A percentile compares a stretch with the other conserved stretches of the same genome.
These are phyloP conservation scores for Diplolepis rosae DNA, from an alignment of 2,888 invertebrate species.

Conservation along the genomic window DNA sequence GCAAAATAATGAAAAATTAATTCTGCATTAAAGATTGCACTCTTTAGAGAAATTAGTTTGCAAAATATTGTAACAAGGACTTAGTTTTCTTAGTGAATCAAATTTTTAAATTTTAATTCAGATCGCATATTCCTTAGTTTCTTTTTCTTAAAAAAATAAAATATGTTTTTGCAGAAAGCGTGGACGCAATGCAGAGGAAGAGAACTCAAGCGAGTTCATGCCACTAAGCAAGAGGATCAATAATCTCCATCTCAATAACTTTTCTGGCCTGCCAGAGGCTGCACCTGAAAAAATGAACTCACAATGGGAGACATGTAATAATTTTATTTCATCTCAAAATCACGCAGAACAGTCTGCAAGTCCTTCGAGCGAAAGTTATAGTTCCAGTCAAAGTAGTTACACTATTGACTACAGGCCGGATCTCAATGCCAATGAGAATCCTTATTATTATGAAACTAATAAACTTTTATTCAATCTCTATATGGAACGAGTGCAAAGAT, in stretches of 20 bases:
- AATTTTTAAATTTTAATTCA: no score
- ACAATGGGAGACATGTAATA: conserved; percentile 63
- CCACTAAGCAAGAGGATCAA: conserved; percentile 93
- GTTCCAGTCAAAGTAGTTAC: conserved; percentile 65
- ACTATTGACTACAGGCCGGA: conserved; percentile 82
- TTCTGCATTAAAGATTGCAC: no score
- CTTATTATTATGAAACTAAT: conserved; percentile 89
- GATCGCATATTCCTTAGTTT: no score
- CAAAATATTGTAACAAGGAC: no score
- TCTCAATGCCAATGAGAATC: conserved; percentile 85
- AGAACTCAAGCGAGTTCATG: conserved; percentile 87
- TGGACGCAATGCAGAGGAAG: conserved; percentile 80
- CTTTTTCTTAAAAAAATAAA: not conserved
- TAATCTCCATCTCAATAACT: conserved; percentile 86
- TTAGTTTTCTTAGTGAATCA: no score
- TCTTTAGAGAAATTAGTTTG: no score
- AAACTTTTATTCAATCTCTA: conserved; percentile 90
- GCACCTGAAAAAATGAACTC: conserved; percentile 60
- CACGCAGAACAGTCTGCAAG: conserved; percentile 68
- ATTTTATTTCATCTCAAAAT: conserved; percentile 67
- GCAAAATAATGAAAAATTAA: no score
- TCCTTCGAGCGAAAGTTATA: conserved; percentile 66
- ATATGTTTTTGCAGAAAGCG: conserved; percentile 80
- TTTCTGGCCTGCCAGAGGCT: conserved; percentile 63
- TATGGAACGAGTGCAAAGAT: conserved; percentile 85